Percentiles rank a stretch among this genome's conserved stretches.
phyloP scores from a whole-genome alignment of 2,113 vertebrate genomes.

The Leucosticte australis region DNA sequence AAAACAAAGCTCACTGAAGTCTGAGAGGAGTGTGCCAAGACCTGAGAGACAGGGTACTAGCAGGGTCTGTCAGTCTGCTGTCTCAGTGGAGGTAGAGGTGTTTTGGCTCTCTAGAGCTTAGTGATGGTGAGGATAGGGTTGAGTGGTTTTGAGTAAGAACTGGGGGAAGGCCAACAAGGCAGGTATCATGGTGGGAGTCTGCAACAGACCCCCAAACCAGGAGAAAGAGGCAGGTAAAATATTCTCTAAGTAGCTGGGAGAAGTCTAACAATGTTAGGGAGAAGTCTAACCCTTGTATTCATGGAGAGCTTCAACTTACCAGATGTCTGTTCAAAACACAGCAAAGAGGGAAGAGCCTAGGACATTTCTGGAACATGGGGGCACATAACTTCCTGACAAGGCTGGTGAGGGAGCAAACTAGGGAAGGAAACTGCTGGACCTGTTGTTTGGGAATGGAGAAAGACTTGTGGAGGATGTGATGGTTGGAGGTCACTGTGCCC shows the following conservation, averaged over 20 bases:
- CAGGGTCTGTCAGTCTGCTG: not conserved
- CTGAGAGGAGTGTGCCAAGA: accelerated
- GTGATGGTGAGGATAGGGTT: not conserved
- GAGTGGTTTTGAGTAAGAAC: not conserved
- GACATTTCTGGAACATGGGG: not conserved
- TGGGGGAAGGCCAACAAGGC: not conserved
- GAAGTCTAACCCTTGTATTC: not conserved
- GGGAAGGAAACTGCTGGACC: not conserved
- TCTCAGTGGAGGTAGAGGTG: not conserved
- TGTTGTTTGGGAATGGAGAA: not conserved
- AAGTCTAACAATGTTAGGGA: not conserved
- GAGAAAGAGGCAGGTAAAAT: not conserved
- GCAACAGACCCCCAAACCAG: accelerated
- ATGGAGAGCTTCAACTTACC: not conserved
- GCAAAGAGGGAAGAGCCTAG: not conserved
- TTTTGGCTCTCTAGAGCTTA: not conserved
- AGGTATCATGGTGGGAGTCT: not conserved
- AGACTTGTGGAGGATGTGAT: not conserved
- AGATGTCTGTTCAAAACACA: not conserved
- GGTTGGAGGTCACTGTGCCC: not conserved
- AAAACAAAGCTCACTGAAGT: not conserved
- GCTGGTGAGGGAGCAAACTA: not conserved
- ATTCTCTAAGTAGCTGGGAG: not conserved
- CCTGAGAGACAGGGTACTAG: not conserved
- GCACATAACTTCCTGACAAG: not conserved